These are phyloP conservation scores for Panonychus citri DNA, from an alignment of 1,140 invertebrate genomes.

Conservation along the genomic window DNA sequence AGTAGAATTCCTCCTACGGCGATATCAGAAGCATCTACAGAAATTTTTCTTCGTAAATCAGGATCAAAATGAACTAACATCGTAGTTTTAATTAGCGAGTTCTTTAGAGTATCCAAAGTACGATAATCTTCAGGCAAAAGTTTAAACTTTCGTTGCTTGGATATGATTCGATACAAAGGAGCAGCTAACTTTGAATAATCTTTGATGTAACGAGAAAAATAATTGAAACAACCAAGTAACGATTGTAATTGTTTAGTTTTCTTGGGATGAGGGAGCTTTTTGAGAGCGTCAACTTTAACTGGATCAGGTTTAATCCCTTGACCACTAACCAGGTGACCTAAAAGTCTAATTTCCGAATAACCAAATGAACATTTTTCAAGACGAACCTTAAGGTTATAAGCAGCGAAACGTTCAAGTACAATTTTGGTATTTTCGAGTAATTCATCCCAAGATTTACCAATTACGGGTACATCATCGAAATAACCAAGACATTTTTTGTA, in stretches of 20 bases:
- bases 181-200: constrained; percentile 17
- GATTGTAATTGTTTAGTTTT: constrained; percentile 20
- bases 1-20: not conserved
- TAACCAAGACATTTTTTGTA: not conserved
- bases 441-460: not conserved
- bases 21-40: not conserved
- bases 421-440: not conserved
- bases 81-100: not conserved
- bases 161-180: constrained; percentile 18
- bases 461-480: not conserved
- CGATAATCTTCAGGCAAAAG: not conserved
- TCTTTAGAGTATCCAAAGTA: constrained; percentile 13
- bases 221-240: no score
- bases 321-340: constrained; percentile 19
- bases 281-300: constrained; percentile 18
- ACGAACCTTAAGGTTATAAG: constrained; percentile 17
- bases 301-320: constrained; percentile 20
- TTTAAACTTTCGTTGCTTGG: not conserved
- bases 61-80: not conserved
- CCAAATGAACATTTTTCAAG: no score
- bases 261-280: constrained; percentile 13
- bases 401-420: constrained; percentile 12
- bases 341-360: constrained; percentile 14
- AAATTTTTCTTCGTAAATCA: not conserved
- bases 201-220: no score